A percentile compares a stretch with the other conserved stretches of the same genome.
These are phyloP conservation scores for Colossoma macropomum DNA, from an alignment of 2,113 vertebrate genomes.

Conservation along the genomic window DNA sequence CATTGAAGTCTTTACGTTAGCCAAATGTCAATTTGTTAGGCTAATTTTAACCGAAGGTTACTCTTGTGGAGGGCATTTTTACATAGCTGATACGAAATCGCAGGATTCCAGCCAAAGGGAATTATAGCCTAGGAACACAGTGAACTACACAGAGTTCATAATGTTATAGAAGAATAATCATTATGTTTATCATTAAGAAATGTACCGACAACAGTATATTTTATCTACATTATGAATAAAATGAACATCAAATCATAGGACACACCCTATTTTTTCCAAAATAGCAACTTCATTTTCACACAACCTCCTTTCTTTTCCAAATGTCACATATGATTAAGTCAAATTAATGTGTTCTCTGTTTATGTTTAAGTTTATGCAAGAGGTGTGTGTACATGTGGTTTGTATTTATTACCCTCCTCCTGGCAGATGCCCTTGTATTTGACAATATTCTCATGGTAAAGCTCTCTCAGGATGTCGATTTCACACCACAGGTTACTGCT, in stretches of 20 bases:
- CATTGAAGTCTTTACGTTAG: not conserved
- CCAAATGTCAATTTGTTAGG: not conserved
- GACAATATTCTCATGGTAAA: conserved; percentile 97
- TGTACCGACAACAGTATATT: too few relatives aligned
- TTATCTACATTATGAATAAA: not conserved
- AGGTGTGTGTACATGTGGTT: not conserved
- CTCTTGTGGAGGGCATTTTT: not conserved
- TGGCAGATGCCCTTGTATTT: conserved; percentile 97
- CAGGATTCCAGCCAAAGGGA: not conserved
- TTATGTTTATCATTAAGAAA: too few relatives aligned
- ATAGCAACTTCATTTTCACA: not conserved
- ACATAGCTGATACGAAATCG: not conserved
- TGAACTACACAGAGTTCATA: too few relatives aligned
- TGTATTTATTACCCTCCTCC: conserved; percentile 84
- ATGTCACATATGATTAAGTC: too few relatives aligned
- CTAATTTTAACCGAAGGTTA: not conserved
- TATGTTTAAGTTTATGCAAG: not conserved
- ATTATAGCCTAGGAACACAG: too few relatives aligned
- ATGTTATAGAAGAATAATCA: too few relatives aligned
- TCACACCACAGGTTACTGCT: conserved; percentile 91
- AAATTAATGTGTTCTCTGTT: too few relatives aligned
- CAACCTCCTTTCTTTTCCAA: not conserved
- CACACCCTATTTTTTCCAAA: too few relatives aligned
- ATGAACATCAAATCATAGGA: too few relatives aligned
- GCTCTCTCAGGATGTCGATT: conserved; percentile 91